These are phyloP conservation scores for Mola mola DNA, from an alignment of 2,113 vertebrate genomes.

Conservation along the genomic window DNA sequence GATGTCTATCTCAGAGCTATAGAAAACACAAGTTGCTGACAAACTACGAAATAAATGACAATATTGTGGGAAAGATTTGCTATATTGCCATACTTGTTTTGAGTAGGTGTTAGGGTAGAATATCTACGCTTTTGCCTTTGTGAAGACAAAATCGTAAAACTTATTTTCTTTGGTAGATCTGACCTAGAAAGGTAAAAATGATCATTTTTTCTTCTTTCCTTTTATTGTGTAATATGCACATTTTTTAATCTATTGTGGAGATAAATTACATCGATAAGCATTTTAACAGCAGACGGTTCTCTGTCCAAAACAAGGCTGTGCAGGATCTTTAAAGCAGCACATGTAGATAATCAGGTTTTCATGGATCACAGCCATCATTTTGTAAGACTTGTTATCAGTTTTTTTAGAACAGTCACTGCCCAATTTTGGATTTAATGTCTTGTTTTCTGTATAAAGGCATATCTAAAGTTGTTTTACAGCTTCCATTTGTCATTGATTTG, in stretches of 20 bases:
- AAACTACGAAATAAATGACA: neutral
- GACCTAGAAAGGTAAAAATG: neutral
- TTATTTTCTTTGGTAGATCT: neutral
- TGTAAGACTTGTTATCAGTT: too few relatives aligned
- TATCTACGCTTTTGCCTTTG: too few relatives aligned
- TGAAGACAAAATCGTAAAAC: too few relatives aligned
- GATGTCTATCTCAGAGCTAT: slow-evolving; percentile 57
- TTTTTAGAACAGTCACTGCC: neutral
- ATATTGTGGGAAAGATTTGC: too few relatives aligned
- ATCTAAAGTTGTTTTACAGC: too few relatives aligned
- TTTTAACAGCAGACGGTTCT: slow-evolving; percentile 17
- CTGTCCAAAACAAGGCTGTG: slow-evolving; percentile 33
- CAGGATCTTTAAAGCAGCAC: slow-evolving; percentile 16
- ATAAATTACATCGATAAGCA: neutral
- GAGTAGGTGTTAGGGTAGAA: too few relatives aligned
- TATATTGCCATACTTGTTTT: too few relatives aligned
- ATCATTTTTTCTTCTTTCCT: too few relatives aligned
- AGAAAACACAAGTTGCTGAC: slow-evolving; percentile 55
- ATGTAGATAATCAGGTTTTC: slow-evolving; percentile 23
- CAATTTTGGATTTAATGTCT: neutral
- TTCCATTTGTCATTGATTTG: slow-evolving; percentile 3
- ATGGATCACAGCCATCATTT: slow-evolving; percentile 12
- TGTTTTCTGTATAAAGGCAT: slow-evolving; percentile 3
- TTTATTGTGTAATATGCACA: too few relatives aligned
- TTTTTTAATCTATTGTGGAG: neutral